These are phyloP conservation scores for Drosophila takahashii DNA, from an alignment of 1,140 invertebrate genomes.

Conservation along the genomic window DNA sequence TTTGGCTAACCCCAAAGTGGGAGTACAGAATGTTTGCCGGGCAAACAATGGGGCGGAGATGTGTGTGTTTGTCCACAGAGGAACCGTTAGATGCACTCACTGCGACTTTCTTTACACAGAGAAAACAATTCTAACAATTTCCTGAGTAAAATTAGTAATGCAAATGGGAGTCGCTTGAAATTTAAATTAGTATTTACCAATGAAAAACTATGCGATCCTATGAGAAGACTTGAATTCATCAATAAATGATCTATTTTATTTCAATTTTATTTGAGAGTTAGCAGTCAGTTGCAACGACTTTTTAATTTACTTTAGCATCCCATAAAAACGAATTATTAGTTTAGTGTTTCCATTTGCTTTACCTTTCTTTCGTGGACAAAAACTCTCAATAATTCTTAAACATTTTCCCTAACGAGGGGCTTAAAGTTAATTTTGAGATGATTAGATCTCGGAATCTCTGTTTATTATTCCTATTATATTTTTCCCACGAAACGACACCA, in stretches of 20 bases:
- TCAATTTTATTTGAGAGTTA: no score
- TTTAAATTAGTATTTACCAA: not conserved
- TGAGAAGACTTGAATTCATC: no score
- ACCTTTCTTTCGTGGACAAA: not conserved
- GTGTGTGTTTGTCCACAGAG: constrained; percentile 43
- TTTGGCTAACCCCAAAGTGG: constrained; percentile 66
- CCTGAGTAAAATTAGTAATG: constrained; percentile 17
- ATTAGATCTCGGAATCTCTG: not conserved
- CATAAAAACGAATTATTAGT: not conserved
- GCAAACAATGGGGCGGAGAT: constrained; percentile 53
- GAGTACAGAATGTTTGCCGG: constrained; percentile 39
- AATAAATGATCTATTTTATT: no score
- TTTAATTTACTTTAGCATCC: not conserved
- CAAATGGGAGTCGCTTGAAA: not conserved
- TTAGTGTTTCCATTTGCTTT: not conserved
- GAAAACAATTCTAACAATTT: constrained; percentile 26
- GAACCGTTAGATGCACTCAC: constrained; percentile 50
- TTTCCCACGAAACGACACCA: constrained; percentile 6
- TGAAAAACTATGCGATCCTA: not conserved
- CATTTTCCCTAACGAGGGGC: not conserved
- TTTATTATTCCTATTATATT: no score
- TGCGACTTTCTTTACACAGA: constrained; percentile 25
- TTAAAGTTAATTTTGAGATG: constrained; percentile 5
- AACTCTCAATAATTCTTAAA: not conserved
- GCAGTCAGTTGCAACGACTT: no score